Percentiles rank a stretch among this genome's conserved stretches.
phyloP scores from a whole-genome alignment of 2,888 invertebrate genomes.

The Dynastes maya region DNA sequence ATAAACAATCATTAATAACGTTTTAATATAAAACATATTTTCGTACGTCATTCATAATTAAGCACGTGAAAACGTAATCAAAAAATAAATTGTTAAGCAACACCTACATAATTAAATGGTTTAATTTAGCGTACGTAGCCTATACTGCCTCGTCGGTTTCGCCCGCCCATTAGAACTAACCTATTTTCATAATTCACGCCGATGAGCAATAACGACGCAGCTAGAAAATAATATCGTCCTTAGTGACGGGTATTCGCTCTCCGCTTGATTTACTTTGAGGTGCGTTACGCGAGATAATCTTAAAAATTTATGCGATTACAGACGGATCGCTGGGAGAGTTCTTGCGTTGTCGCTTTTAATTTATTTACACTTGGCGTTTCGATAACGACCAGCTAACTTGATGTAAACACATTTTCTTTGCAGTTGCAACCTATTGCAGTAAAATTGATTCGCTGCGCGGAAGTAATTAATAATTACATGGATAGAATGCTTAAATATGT shows the following conservation, averaged over 20 bases:
- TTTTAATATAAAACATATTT: background rate
- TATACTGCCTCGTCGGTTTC: background rate
- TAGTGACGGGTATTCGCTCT: conserved; percentile 3
- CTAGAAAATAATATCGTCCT: conserved; percentile 38
- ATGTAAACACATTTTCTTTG: too few relatives aligned
- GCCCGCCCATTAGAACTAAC: conserved; percentile 34
- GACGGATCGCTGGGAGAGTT: conserved; percentile 17
- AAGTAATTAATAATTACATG: too few relatives aligned
- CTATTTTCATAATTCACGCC: conserved; percentile 43
- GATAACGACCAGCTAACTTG: too few relatives aligned
- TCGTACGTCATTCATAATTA: conserved; percentile 21
- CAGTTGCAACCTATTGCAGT: too few relatives aligned
- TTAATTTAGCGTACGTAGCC: conserved; percentile 23
- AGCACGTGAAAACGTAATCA: conserved; percentile 18
- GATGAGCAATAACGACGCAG: conserved; percentile 16
- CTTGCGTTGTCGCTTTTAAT: background rate
- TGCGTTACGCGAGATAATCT: conserved; percentile 20
- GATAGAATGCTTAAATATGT: too few relatives aligned
- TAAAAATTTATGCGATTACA: conserved; percentile 3
- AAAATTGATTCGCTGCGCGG: too few relatives aligned
- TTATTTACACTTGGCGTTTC: too few relatives aligned
- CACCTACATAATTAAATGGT: conserved; percentile 36
- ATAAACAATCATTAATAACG: too few relatives aligned
- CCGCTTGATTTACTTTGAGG: conserved; percentile 31
- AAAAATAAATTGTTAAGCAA: conserved; percentile 32